These are phyloP conservation scores for Clitarchus hookeri DNA, from an alignment of 2,888 invertebrate species.

Conservation along the genomic window DNA sequence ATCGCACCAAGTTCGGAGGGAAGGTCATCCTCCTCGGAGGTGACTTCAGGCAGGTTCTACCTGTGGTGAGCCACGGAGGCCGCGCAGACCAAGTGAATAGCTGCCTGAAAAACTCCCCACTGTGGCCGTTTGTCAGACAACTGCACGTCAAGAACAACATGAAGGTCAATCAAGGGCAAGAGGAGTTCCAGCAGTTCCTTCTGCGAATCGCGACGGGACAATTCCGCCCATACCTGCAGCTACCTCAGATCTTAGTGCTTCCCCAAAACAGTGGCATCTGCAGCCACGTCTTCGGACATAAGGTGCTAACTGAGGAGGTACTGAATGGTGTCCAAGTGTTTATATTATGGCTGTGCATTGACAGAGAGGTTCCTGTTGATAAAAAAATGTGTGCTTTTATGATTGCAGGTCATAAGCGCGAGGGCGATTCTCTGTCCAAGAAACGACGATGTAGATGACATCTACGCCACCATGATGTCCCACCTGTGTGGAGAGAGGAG, in stretches of 20 bases:
- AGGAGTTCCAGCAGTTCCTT: too few relatives aligned
- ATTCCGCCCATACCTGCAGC: background rate
- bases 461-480: background rate
- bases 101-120: background rate
- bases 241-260: background rate
- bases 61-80: too few relatives aligned
- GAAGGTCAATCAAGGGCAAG: too few relatives aligned
- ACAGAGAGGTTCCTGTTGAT: background rate
- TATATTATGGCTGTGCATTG: background rate
- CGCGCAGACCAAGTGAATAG: background rate
- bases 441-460: background rate
- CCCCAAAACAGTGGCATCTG: background rate
- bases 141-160: background rate
- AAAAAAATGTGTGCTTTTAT: background rate
- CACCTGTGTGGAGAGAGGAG: background rate
- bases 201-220: background rate
- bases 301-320: background rate
- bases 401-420: background rate
- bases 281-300: background rate
- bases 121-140: background rate
- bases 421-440: background rate
- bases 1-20: too few relatives aligned
- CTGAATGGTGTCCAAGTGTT: background rate
- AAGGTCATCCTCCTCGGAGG: too few relatives aligned
- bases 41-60: too few relatives aligned